A percentile compares a stretch with the other conserved stretches of the same genome.
Evolutionary conservation across 2,113 vertebrate species (phyloP).

Genomic region (Trogon surrucura): DNA sequence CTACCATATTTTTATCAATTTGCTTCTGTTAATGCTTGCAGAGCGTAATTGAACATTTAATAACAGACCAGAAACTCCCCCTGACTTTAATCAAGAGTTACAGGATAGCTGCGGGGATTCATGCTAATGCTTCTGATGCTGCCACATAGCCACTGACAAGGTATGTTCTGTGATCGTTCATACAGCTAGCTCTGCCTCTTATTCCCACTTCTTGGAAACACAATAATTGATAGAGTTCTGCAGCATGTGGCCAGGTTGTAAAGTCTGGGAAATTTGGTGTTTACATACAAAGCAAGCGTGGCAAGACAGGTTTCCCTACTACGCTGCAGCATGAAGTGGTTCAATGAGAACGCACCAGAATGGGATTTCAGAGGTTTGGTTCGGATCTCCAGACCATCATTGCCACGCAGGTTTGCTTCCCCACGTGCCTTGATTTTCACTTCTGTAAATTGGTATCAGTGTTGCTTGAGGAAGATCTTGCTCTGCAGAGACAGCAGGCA

Average conservation of each 20-base stretch:
- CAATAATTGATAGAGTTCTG: not conserved
- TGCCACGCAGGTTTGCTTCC: not conserved
- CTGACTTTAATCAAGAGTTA: conserved; percentile 23
- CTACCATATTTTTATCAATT: conserved; percentile 18
- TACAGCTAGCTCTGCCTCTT: not conserved
- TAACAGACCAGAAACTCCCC: conserved; percentile 1
- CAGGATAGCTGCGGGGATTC: not conserved
- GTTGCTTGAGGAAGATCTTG: not conserved
- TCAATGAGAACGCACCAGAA: not conserved
- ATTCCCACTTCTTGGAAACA: not conserved
- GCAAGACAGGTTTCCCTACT: not conserved
- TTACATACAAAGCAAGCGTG: not conserved
- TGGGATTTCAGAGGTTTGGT: not conserved
- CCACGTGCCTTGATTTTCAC: not conserved
- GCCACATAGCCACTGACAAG: not conserved
- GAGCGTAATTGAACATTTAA: conserved; percentile 26
- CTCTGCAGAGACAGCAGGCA: not conserved
- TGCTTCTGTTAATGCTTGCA: conserved; percentile 30
- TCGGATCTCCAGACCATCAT: not conserved
- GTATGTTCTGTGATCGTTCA: accelerated
- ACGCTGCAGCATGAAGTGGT: accelerated
- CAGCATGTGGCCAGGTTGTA: not conserved
- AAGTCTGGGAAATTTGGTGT: not conserved
- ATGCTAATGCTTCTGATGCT: not conserved
- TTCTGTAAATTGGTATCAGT: not conserved